Percentiles rank a stretch among this genome's conserved stretches.
Evolutionary conservation across 2,113 vertebrate genomes (phyloP).

Genomic region (Limnothrissa miodon): DNA sequence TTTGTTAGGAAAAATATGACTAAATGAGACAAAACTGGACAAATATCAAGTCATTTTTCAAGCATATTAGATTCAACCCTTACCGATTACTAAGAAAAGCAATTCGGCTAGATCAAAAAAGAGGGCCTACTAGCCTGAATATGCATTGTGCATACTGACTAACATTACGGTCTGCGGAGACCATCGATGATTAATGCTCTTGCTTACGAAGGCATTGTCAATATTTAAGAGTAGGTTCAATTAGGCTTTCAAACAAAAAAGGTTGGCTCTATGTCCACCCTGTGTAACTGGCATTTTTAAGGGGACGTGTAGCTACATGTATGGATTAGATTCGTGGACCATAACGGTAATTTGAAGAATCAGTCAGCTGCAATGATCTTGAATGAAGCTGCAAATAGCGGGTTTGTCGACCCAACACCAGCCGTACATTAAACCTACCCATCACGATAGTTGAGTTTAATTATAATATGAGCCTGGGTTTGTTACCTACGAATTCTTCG

Average conservation of each 20-base stretch:
- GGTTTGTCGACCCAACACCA: not conserved
- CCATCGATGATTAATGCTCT: not conserved
- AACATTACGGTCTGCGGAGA: not conserved
- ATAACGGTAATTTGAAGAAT: not conserved
- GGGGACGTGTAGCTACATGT: not conserved
- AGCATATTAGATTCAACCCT: not conserved
- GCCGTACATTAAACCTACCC: not conserved
- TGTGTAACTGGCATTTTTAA: not conserved
- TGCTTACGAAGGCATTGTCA: not conserved
- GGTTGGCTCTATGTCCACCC: not conserved
- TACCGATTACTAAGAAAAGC: not conserved
- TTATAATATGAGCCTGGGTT: not conserved
- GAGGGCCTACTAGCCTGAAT: not conserved
- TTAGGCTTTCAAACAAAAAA: not conserved
- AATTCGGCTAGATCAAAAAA: not conserved
- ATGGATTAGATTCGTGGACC: not conserved
- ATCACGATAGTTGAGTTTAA: not conserved
- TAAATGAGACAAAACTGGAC: not conserved
- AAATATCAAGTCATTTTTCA: not conserved
- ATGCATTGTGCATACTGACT: conserved; percentile 5
- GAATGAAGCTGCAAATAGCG: conserved; percentile 2
- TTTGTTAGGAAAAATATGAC: not conserved
- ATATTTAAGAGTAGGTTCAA: not conserved
- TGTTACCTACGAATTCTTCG: conserved; percentile 80
- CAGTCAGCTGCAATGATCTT: not conserved